Conservation (phyloP, 1,140 invertebrate species). For the Mactra quadrangularis region DNA sequence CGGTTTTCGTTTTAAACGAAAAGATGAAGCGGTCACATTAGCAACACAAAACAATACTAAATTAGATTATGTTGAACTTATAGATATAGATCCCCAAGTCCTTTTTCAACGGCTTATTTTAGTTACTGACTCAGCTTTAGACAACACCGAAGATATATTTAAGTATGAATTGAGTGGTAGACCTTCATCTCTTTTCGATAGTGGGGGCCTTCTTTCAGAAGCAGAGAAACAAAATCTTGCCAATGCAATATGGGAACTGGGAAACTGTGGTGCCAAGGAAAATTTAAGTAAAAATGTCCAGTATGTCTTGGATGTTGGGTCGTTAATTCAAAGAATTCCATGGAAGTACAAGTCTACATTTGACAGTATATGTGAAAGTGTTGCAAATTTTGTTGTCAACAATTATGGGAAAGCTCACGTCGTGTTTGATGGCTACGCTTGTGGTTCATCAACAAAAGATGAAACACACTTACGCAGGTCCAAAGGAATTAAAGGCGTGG, state of each 20-base stretch:
- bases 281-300: no score
- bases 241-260: neutral
- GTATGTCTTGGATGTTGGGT: constrained; percentile 15
- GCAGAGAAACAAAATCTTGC: neutral
- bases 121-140: neutral
- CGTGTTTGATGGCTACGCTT: constrained; percentile 4
- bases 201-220: neutral
- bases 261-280: neutral
- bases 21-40: neutral
- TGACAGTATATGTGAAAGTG: neutral
- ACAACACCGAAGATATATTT: neutral
- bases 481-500: neutral
- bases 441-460: constrained; percentile 8
- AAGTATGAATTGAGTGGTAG: neutral
- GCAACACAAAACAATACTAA: neutral
- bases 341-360: neutral
- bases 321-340: neutral
- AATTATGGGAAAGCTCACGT: neutral
- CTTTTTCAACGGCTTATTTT: neutral
- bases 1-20: neutral
- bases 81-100: neutral
- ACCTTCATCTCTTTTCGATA: constrained; percentile 4
- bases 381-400: neutral
- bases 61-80: neutral
- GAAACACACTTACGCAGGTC: neutral